Evolutionary conservation across 2,113 vertebrate species (phyloP).

Genomic region (Phycodurus eques): DNA sequence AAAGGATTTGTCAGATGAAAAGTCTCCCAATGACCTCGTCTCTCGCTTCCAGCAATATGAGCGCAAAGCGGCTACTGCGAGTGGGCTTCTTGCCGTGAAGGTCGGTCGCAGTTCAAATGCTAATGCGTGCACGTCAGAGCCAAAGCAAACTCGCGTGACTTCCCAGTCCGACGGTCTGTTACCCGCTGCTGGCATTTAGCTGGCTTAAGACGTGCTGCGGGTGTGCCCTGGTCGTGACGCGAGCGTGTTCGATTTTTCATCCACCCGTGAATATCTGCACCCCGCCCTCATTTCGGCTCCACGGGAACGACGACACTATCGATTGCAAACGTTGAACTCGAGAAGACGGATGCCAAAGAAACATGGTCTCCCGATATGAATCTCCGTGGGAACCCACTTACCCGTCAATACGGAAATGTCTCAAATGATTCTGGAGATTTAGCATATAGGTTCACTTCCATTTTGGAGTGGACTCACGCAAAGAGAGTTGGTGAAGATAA

Average conservation of each 20-base stretch:
- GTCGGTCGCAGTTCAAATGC: constrained; percentile 36
- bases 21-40: not conserved
- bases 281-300: constrained; percentile 7
- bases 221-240: constrained; percentile 55
- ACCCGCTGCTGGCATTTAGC: constrained; percentile 60
- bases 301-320: not conserved
- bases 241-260: constrained; percentile 69
- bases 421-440: not conserved
- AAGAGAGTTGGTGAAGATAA: not conserved
- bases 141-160: constrained; percentile 30
- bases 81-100: constrained; percentile 13
- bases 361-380: not conserved
- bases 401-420: not conserved
- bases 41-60: not conserved
- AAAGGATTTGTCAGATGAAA: too few species aligned
- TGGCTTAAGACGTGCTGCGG: constrained; percentile 51
- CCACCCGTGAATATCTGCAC: constrained; percentile 27
- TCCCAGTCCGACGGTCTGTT: constrained; percentile 32
- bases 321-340: not conserved
- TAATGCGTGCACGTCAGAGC: constrained; percentile 34
- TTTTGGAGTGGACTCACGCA: not conserved
- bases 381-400: not conserved
- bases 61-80: not conserved
- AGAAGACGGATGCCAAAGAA: not conserved
- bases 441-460: not conserved